Evolutionary conservation across 1,140 invertebrate species (phyloP), one percentile per base, ranked within the genome.

Genomic region (Tetramorium alpestre): DNA sequence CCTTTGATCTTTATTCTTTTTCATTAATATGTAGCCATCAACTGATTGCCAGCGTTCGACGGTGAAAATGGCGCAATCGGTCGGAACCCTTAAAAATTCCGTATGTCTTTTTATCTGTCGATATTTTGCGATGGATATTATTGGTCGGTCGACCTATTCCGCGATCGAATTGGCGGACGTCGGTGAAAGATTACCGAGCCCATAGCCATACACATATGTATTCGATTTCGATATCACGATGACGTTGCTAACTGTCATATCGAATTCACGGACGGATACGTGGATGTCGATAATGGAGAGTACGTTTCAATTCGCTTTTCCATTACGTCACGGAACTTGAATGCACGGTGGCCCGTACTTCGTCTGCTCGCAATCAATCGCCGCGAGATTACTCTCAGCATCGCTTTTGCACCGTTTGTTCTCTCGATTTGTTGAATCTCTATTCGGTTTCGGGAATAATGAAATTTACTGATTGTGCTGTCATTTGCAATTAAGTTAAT

Each of bases 221-320:
- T 75, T 84, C 44, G 80, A 84, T 84, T 84, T 60, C 69, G 80
- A 84, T 84, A 75, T 84, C 80, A 60, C 80, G 80, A 84, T 84
- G 80, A 84, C 80, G 80, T 60, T 73, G 69, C 80, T 84, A 84
- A 84, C 80, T 73, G 80, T 70, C 80, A 84, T 84, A 84, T 84
- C 80, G 80, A 84, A 84, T 84, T 75, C 69, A 73, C 54, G 54
- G 80, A 73, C 25, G 51, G 80, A 82, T 73, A 84, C 28, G 80
- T n/a, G 54, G 54, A 84, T 38, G 69, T 84, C 69, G 80, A 84
- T 84, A 84, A 84, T 84, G 54, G 69, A 60, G 69, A 84, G 56
- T 84, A 84, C 80, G 80, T 84, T 82, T 84, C 80, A 84, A 84
- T 84, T 84, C 80, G 67, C 80, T 84, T 84, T 84, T 84, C 80